Percentiles rank a stretch among this genome's conserved stretches.
Evolutionary conservation across 2,113 vertebrate species (phyloP).

Genomic region (Ariopsis seemanni): DNA sequence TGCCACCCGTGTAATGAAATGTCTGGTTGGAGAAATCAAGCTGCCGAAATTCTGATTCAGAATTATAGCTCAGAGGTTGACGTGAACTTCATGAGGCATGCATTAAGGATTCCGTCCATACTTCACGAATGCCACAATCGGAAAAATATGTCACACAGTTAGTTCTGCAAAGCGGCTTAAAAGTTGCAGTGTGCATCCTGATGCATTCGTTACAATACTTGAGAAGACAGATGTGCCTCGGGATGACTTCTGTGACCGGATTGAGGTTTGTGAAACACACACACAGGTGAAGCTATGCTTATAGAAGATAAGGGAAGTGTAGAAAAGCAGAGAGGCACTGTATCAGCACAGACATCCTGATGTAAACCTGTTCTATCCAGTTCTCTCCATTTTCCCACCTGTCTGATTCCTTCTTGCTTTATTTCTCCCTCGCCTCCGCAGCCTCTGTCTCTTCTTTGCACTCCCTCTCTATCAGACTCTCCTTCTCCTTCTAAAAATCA

Average conservation of each 20-base stretch:
- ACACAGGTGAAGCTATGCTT: conserved; percentile 28
- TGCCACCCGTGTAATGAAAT: neutral
- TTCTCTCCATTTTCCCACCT: neutral
- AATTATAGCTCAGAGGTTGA: neutral
- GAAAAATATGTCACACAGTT: neutral
- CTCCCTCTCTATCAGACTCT: neutral
- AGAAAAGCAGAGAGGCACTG: conserved; percentile 29
- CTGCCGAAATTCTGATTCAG: neutral
- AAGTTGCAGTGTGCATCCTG: neutral
- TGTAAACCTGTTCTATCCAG: neutral
- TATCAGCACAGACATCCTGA: conserved; percentile 38
- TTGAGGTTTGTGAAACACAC: neutral
- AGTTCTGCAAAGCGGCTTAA: neutral
- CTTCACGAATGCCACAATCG: neutral
- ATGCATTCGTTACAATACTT: conserved; percentile 5
- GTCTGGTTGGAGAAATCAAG: neutral
- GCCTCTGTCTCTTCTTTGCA: neutral
- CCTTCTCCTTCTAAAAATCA: conserved; percentile 33
- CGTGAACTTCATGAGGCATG: neutral
- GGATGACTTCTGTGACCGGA: conserved; percentile 25
- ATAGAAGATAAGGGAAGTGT: conserved; percentile 39
- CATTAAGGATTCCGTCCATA: neutral
- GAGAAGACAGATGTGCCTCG: conserved; percentile 21
- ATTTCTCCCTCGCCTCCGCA: conserved; percentile 1
- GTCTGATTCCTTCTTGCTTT: conserved; percentile 5